These are phyloP conservation scores for Brachionus asplanchnoidis DNA, from an alignment of 1,140 invertebrate genomes.

Conservation along the genomic window DNA sequence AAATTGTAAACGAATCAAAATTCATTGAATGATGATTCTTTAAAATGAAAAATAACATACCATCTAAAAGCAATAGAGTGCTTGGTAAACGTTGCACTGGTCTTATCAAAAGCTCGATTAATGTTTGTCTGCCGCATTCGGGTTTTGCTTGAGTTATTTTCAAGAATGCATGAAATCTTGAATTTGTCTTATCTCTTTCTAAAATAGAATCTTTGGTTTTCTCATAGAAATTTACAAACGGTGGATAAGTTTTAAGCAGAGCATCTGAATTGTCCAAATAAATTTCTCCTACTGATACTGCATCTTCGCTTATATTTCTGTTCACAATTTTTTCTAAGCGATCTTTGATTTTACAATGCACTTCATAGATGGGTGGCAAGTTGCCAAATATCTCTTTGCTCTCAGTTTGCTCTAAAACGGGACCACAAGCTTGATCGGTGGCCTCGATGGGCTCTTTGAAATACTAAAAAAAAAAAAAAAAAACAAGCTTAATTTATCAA, in stretches of 20 bases:
- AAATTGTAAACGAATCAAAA: too few relatives aligned
- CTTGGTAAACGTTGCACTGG: constrained; percentile 92
- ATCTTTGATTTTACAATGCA: constrained; percentile 77
- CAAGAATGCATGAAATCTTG: constrained; percentile 93
- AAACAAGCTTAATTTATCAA: neutral
- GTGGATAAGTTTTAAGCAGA: constrained; percentile 82
- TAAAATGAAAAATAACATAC: constrained; percentile 59
- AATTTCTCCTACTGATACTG: constrained; percentile 73
- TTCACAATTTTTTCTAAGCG: constrained; percentile 66
- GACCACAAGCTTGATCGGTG: constrained; percentile 68
- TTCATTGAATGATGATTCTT: too few relatives aligned
- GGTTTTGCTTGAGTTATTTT: constrained; percentile 68
- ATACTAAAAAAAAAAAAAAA: constrained; percentile 63
- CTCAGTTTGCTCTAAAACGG: constrained; percentile 81
- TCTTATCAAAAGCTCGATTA: constrained; percentile 88
- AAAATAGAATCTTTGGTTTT: constrained; percentile 85
- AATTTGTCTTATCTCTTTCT: constrained; percentile 81
- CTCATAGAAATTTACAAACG: constrained; percentile 95
- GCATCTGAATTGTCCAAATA: constrained; percentile 72
- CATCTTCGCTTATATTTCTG: constrained; percentile 70
- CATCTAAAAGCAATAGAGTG: constrained; percentile 83
- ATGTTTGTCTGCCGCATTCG: constrained; percentile 86
- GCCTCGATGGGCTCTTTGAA: constrained; percentile 88
- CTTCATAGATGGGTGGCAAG: constrained; percentile 83
- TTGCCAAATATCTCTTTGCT: constrained; percentile 93